These are phyloP conservation scores for Drosophila baimaii DNA, from an alignment of 1,140 invertebrate species.

Conservation along the genomic window DNA sequence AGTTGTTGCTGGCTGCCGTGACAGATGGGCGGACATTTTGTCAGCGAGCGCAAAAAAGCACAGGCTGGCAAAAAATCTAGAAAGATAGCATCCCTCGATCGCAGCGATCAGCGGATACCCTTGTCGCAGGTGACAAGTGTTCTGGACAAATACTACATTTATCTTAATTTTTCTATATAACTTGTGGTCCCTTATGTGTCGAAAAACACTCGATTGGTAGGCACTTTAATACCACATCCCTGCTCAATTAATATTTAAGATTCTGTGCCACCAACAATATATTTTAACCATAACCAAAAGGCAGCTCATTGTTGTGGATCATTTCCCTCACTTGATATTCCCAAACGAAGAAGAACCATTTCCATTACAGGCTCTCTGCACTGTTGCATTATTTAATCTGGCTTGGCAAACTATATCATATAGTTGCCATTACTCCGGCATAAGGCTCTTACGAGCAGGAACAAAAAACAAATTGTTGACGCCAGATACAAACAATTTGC, in stretches of 20 bases:
- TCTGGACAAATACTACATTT: neutral
- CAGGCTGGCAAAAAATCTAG: neutral
- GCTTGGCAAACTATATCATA: slow-evolving; percentile 38
- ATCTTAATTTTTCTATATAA: neutral
- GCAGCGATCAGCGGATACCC: slow-evolving; percentile 25
- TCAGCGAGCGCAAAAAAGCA: slow-evolving; percentile 44
- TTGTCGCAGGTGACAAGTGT: neutral
- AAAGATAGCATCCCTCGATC: neutral
- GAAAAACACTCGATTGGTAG: too few relatives aligned
- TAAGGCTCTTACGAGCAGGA: slow-evolving; percentile 43
- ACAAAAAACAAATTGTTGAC: slow-evolving; percentile 68
- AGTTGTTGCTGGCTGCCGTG: slow-evolving; percentile 61
- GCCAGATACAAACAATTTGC: slow-evolving; percentile 80
- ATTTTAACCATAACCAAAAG: neutral
- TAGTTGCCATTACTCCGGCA: slow-evolving; percentile 37
- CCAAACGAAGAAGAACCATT: neutral
- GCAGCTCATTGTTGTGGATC: neutral
- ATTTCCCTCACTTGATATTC: slow-evolving; percentile 11
- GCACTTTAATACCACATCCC: neutral
- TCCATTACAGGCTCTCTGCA: slow-evolving; percentile 6
- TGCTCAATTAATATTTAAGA: neutral
- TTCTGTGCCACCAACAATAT: neutral
- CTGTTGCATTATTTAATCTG: slow-evolving; percentile 35
- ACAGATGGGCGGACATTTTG: slow-evolving; percentile 81
- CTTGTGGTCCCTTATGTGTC: too few relatives aligned